phyloP scores from a whole-genome alignment of 2,797 vertebrate species.

The Spea hammondii region DNA sequence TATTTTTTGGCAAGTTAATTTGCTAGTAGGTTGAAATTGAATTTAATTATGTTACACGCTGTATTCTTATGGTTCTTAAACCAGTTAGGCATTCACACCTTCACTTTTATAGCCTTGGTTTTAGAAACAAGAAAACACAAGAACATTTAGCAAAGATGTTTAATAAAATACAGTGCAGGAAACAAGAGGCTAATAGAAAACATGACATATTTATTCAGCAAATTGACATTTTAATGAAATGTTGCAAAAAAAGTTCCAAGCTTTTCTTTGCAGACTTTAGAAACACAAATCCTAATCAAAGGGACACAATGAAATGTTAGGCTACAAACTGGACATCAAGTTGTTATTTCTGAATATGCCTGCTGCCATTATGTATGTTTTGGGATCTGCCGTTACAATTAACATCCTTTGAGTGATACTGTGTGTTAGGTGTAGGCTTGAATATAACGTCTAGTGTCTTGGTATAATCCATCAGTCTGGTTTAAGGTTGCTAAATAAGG shows the following conservation, averaged over 20 bases:
- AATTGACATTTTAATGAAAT: not conserved
- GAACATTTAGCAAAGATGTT: slow-evolving; percentile 65
- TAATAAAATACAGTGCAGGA: slow-evolving; percentile 66
- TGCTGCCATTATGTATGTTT: too few relatives aligned
- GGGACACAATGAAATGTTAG: too few relatives aligned
- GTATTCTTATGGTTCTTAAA: too few relatives aligned
- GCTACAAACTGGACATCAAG: too few relatives aligned
- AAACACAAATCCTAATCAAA: too few relatives aligned
- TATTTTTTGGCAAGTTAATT: too few relatives aligned
- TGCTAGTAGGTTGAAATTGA: too few relatives aligned
- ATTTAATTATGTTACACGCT: too few relatives aligned
- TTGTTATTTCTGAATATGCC: too few relatives aligned
- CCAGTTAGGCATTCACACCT: too few relatives aligned
- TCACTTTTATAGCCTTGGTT: too few relatives aligned
- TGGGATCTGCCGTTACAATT: slow-evolving; percentile 11
- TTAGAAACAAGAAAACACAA: not conserved
- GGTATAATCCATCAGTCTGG: not conserved
- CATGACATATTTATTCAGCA: not conserved
- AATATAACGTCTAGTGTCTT: slow-evolving; percentile 34
- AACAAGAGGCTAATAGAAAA: slow-evolving; percentile 62
- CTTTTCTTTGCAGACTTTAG: not conserved
- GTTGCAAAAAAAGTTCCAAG: not conserved
- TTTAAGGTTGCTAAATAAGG: not conserved
- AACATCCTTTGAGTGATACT: slow-evolving; percentile 21
- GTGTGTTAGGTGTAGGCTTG: not conserved